A percentile compares a stretch with the other conserved stretches of the same genome.
These are phyloP conservation scores for Doryteuthis pealeii DNA, from an alignment of 1,140 invertebrate genomes.

Conservation along the genomic window DNA sequence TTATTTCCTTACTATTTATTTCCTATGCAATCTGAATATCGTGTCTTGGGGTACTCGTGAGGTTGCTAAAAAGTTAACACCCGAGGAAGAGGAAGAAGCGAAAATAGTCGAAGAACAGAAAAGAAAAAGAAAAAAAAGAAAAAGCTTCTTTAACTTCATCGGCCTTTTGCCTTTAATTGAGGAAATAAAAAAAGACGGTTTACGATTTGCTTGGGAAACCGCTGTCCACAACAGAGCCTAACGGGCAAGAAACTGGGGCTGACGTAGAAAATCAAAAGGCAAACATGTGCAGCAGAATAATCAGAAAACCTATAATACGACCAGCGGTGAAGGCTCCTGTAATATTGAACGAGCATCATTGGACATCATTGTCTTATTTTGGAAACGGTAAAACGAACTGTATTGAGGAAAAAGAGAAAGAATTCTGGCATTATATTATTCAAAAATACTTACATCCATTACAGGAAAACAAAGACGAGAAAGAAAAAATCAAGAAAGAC, in stretches of 20 bases:
- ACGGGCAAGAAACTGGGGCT: conserved; percentile 68
- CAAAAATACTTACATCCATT: conserved; percentile 91
- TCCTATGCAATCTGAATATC: conserved; percentile 94
- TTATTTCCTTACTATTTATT: conserved; percentile 95
- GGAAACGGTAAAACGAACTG: not conserved
- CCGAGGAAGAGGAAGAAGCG: conserved; percentile 15
- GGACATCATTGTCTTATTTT: not conserved
- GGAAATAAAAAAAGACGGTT: conserved; percentile 29
- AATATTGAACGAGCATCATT: not conserved
- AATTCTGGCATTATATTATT: conserved; percentile 92
- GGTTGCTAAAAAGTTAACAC: conserved; percentile 77
- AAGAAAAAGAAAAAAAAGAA: conserved; percentile 48
- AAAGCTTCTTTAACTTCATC: conserved; percentile 13
- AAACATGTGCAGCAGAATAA: not conserved
- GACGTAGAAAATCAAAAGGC: conserved; percentile 60
- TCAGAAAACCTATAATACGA: not conserved
- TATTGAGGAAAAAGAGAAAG: conserved; percentile 69
- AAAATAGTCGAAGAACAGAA: not conserved
- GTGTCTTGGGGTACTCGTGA: conserved; percentile 98
- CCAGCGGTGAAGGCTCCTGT: not conserved
- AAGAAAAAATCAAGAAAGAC: conserved; percentile 76
- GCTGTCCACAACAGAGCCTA: conserved; percentile 50
- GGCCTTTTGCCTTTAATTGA: conserved; percentile 17
- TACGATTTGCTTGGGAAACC: conserved; percentile 55
- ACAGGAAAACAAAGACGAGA: conserved; percentile 85